Conservation (phyloP, 2,113 vertebrate genomes). For the Phylloscopus trochiloides region DNA sequence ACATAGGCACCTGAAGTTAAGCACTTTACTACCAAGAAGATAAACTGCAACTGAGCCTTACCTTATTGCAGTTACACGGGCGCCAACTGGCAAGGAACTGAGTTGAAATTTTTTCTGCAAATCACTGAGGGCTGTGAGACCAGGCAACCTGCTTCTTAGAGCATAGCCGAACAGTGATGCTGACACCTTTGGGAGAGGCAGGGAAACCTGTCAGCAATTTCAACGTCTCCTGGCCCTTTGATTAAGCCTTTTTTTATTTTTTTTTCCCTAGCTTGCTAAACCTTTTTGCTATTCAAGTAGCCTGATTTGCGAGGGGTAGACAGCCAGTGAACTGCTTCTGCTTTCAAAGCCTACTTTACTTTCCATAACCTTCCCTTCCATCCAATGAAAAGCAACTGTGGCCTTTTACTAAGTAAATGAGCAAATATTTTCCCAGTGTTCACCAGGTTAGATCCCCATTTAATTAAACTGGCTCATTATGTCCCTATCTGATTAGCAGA, state of each 20-base stretch:
- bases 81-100: conserved; percentile 63
- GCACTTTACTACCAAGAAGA: conserved; percentile 32
- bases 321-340: conserved; percentile 63
- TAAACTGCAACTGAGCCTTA: conserved; percentile 71
- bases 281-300: conserved; percentile 67
- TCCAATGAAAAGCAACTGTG: conserved; percentile 83
- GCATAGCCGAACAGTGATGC: conserved; percentile 70
- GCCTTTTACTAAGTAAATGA: conserved; percentile 93
- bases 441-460: conserved; percentile 99
- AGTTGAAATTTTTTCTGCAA: conserved; percentile 70
- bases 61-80: conserved; percentile 68
- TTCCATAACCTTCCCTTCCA: conserved; percentile 85
- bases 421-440: conserved; percentile 99
- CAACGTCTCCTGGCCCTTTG: conserved; percentile 65
- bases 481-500: conserved; percentile 98
- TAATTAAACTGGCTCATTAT: conserved; percentile 99
- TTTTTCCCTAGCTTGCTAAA: conserved; percentile 9
- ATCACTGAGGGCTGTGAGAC: conserved; percentile 69
- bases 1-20: background rate
- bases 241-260: conserved; percentile 69
- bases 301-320: conserved; percentile 61
- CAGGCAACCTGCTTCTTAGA: conserved; percentile 77
- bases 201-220: conserved; percentile 74
- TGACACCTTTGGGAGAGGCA: conserved; percentile 74
- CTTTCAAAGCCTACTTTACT: conserved; percentile 78